These are phyloP conservation scores for Bembecia ichneumoniformis DNA, from an alignment of 2,888 invertebrate genomes.

Conservation along the genomic window DNA sequence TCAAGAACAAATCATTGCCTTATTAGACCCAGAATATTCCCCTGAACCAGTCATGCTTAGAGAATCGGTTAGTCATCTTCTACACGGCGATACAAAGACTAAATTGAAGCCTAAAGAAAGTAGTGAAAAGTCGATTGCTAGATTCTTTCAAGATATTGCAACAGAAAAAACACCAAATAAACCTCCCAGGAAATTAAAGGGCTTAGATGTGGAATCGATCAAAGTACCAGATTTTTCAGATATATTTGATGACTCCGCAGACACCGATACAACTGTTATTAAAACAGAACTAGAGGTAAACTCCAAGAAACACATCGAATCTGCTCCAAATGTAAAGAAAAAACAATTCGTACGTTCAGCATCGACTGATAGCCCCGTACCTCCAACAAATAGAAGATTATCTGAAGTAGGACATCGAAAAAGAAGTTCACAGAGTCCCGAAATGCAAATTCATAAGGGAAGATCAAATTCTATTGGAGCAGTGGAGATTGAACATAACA, in stretches of 20 bases:
- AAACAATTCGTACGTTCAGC: constrained; percentile 6
- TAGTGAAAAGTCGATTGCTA: constrained; percentile 21
- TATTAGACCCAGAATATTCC: constrained; percentile 49
- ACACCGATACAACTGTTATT: constrained; percentile 41
- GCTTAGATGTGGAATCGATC: constrained; percentile 35
- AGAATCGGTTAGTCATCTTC: constrained; percentile 38
- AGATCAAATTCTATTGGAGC: constrained; percentile 45
- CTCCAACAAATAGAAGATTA: constrained; percentile 26
- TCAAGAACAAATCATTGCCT: constrained; percentile 52
- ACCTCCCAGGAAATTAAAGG: constrained; percentile 43
- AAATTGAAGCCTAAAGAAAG: constrained; percentile 23
- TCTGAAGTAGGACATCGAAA: constrained; percentile 29
- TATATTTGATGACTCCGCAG: constrained; percentile 39
- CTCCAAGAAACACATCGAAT: constrained; percentile 12
- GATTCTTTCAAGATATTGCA: constrained; percentile 34
- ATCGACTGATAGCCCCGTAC: constrained; percentile 6
- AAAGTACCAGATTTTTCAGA: constrained; percentile 32
- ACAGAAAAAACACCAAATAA: constrained; percentile 24
- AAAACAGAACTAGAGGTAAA: constrained; percentile 18
- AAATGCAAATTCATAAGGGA: constrained; percentile 18
- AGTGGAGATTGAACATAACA: constrained; percentile 30
- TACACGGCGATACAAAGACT: constrained; percentile 37
- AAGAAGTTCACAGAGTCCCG: constrained; percentile 39
- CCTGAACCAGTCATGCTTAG: constrained; percentile 41
- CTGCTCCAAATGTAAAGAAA: constrained; percentile 14